Evolutionary conservation across 53 echinoderm and acorn worm genomes (phyloP).

Genomic region (Hippasteria phrygiana): DNA sequence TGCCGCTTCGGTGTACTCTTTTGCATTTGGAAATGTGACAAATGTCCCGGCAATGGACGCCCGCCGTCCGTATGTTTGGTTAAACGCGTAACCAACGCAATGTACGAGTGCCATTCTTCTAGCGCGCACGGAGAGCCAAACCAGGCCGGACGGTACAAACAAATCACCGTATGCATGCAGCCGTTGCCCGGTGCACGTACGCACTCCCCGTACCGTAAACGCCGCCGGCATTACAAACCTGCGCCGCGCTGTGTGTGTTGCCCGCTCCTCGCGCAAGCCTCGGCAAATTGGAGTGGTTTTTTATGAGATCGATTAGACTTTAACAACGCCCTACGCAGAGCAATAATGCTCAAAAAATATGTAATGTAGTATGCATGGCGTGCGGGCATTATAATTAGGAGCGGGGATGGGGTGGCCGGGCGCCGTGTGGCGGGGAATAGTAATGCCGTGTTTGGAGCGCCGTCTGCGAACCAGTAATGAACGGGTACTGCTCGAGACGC

Average conservation of each 20-base stretch:
- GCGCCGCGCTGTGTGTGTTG: slow-evolving; percentile 12
- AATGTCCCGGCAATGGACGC: neutral
- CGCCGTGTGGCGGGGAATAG: slow-evolving; percentile 24
- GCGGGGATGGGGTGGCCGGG: neutral
- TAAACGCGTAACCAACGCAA: slow-evolving; percentile 5
- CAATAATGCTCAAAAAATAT: slow-evolving; percentile 52
- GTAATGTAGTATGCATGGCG: slow-evolving; percentile 34
- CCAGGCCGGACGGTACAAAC: slow-evolving; percentile 23
- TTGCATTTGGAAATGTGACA: neutral
- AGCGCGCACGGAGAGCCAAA: slow-evolving; percentile 34
- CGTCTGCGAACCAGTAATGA: slow-evolving; percentile 4
- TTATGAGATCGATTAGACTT: slow-evolving; percentile 61
- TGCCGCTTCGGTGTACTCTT: neutral
- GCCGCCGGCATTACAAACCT: slow-evolving; percentile 20
- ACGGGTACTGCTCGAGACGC: slow-evolving; percentile 9
- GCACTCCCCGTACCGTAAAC: slow-evolving; percentile 5
- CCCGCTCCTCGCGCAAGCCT: neutral
- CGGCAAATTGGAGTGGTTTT: slow-evolving; percentile 59
- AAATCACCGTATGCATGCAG: slow-evolving; percentile 60
- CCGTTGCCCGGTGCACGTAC: slow-evolving; percentile 36
- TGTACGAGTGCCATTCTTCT: slow-evolving; percentile 6
- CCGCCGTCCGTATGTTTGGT: slow-evolving; percentile 13
- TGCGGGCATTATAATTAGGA: slow-evolving; percentile 25
- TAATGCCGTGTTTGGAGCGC: slow-evolving; percentile 16
- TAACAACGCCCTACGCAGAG: slow-evolving; percentile 56